Base-by-base conservation (phyloP, 2,888 invertebrate species). In the Caenorhabditis zanzibari region DNA sequence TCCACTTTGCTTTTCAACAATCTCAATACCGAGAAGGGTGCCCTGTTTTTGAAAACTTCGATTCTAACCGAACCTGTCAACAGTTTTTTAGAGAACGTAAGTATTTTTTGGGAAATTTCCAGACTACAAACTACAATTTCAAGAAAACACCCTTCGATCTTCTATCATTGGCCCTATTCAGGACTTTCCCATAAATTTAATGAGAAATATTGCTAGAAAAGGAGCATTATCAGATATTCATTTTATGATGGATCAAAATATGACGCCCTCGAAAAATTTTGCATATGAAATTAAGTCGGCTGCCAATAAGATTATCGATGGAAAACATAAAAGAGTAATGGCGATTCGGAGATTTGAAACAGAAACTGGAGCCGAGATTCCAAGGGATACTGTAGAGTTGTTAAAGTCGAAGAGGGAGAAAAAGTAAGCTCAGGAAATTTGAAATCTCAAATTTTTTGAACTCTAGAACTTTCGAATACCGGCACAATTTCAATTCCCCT, bases 391-490 rank as follows among this genome's bases (percentile, higher is more conserved):
- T 9, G 7, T 5, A 9, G n/a, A 47, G 14, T 56, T 72, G 22
- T 24, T n/a, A 7, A 16, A 28, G 6, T 32, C 35, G 26, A 61
- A 80, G 10, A 76, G 68, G 7, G 32, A 44, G 9, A 72, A 81
- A n/a, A 64, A 59, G 35, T 74, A 64, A 59, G 73, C 26, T 7
- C 6, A 26, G 0, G 16, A 28, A 32, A 35, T 16, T 16, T 28
- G 10, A 24, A 61, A 41, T 41, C 14, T 32, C 44, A 44, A 44
- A 44, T 44, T 44, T 14, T 44, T 44, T 44, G 7, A 59, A 86
- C 68, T 80, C 77, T 56, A 84, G 86, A 71, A 86, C 69, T 0
- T 88, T 88, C 68, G 88, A 88, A 66, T 88, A 85, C 44, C 88
- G 87, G 61, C 88, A 88, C 56, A 72, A 77, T 35, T 49, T 81